Evolutionary conservation across 1,140 invertebrate species (phyloP).

Genomic region (Elymnias hypermnestra): DNA sequence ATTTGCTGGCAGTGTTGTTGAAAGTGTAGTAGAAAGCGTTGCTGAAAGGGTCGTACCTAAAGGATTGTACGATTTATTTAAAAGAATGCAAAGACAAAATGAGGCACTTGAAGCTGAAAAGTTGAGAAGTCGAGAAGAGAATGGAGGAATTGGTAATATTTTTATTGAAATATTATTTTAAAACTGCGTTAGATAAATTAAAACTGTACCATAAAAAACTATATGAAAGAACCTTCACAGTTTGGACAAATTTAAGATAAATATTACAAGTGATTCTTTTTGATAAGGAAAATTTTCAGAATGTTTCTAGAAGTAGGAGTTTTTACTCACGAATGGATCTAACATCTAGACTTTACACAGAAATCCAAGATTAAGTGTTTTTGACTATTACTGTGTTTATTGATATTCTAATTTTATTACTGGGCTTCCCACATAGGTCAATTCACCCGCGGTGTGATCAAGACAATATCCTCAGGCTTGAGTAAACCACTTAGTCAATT

Average conservation of each 20-base stretch:
- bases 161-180: neutral
- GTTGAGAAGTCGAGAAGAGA: slow-evolving; percentile 69
- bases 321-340: no score
- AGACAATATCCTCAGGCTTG: slow-evolving; percentile 57
- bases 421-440: slow-evolving; percentile 43
- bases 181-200: neutral
- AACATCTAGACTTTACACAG: no score
- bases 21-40: slow-evolving; percentile 63
- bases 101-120: slow-evolving; percentile 66
- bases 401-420: no score
- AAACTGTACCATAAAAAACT: neutral
- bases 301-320: no score
- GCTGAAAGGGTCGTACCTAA: slow-evolving; percentile 67
- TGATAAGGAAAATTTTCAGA: neutral
- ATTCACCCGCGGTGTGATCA: slow-evolving; percentile 67
- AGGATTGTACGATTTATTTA: slow-evolving; percentile 60
- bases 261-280: slow-evolving; percentile 15
- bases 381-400: no score
- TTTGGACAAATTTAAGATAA: no score
- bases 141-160: slow-evolving; percentile 63
- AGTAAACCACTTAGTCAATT: slow-evolving; percentile 59
- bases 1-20: slow-evolving; percentile 65
- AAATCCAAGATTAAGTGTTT: no score
- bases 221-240: no score
- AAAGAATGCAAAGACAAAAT: slow-evolving; percentile 62